These are phyloP conservation scores for Perdita meconis DNA, from an alignment of 2,888 invertebrate genomes.

Conservation along the genomic window DNA sequence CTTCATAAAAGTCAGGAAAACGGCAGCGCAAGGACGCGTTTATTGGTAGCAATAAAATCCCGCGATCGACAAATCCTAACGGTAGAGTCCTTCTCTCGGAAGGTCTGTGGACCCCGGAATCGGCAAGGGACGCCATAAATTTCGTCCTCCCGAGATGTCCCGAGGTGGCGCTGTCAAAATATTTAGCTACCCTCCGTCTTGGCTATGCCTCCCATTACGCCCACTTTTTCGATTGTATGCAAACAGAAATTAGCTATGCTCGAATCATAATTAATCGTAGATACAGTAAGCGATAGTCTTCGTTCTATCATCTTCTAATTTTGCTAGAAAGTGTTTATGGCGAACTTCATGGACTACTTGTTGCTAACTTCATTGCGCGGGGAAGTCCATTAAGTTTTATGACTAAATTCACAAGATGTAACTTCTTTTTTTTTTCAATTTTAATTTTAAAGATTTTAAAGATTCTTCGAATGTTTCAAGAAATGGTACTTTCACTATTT, in stretches of 20 bases:
- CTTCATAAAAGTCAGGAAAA: constrained; percentile 53
- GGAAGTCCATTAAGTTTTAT: no score
- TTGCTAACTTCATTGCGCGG: no score
- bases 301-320: no score
- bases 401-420: no score
- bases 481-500: no score
- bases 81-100: constrained; percentile 38
- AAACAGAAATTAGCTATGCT: background rate
- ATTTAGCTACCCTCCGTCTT: constrained; percentile 35
- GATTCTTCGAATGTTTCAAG: no score
- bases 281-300: no score
- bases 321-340: no score
- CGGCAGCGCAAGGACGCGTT: constrained; percentile 49
- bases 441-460: no score
- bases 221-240: background rate
- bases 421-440: no score
- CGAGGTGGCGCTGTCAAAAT: constrained; percentile 53
- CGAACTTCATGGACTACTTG: no score
- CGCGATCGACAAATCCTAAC: constrained; percentile 64
- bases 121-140: constrained; percentile 46
- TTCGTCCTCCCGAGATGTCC: background rate
- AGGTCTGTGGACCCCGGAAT: constrained; percentile 2
- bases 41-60: constrained; percentile 73
- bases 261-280: no score
- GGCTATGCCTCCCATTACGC: background rate